Conservation (phyloP, 2,888 invertebrate species). For the Aricia artaxerxes region DNA sequence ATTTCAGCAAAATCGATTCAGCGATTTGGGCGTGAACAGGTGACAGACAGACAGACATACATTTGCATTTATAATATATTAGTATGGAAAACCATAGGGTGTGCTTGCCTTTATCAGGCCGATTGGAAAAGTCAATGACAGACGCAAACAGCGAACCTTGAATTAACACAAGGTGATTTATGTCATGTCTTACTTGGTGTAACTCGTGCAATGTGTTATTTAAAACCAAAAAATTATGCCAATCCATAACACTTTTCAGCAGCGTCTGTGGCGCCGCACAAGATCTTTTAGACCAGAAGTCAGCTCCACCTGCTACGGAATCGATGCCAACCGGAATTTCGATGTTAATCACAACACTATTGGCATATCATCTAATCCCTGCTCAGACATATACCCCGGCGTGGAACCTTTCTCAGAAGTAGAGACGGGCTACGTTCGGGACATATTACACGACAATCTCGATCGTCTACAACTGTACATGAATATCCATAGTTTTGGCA, state of each 20-base stretch:
- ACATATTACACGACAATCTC: conserved; percentile 65
- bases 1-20: too few species aligned
- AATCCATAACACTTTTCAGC: conserved; percentile 43
- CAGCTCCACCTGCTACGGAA: conserved; percentile 48
- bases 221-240: too few species aligned
- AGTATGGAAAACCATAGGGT: too few species aligned
- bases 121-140: too few species aligned
- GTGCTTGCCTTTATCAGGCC: too few species aligned
- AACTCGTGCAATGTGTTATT: too few species aligned
- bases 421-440: conserved; percentile 79
- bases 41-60: too few species aligned
- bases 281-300: conserved; percentile 47
- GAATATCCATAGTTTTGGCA: conserved; percentile 85
- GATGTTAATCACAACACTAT: conserved; percentile 49
- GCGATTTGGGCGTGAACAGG: too few species aligned
- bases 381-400: conserved; percentile 81
- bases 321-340: conserved; percentile 56
- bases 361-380: conserved; percentile 62
- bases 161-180: too few species aligned
- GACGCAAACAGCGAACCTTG: too few species aligned
- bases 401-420: conserved; percentile 81
- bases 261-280: conserved; percentile 54
- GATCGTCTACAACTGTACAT: conserved; percentile 57
- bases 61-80: too few species aligned
- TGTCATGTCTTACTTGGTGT: too few species aligned